phyloP scores from a whole-genome alignment of 2,888 invertebrate species.

The Rapana venosa region DNA sequence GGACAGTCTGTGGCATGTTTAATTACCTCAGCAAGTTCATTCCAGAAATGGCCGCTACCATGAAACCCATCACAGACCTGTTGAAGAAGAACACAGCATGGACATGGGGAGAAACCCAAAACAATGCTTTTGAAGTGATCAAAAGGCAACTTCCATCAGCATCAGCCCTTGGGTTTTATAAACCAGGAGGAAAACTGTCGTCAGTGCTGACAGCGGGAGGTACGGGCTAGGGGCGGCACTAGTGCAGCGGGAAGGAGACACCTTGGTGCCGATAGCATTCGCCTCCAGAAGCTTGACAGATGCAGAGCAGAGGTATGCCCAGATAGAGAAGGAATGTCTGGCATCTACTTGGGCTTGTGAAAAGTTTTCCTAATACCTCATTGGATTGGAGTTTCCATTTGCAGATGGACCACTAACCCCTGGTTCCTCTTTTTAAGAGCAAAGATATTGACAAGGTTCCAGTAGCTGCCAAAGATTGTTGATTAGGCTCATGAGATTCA shows the following conservation, averaged over 20 bases:
- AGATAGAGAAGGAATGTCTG: slow-evolving; percentile 37
- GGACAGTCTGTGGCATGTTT: slow-evolving; percentile 30
- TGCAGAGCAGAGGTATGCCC: slow-evolving; percentile 2
- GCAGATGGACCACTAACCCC: slow-evolving; percentile 33
- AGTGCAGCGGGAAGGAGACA: not conserved
- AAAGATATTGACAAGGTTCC: slow-evolving; percentile 14
- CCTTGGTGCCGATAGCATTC: slow-evolving; percentile 3
- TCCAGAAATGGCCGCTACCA: not conserved
- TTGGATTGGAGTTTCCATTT: slow-evolving; percentile 18
- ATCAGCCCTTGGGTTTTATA: slow-evolving; percentile 15
- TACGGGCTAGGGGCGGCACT: not conserved
- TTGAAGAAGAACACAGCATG: slow-evolving; percentile 11
- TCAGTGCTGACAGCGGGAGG: slow-evolving; percentile 8
- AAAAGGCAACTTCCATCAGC: not conserved
- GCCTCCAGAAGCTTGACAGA: not conserved
- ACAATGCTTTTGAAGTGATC: not conserved
- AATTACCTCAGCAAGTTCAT: slow-evolving; percentile 29
- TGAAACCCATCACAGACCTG: slow-evolving; percentile 28
- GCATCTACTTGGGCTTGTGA: slow-evolving; percentile 48
- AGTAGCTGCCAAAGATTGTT: slow-evolving; percentile 32
- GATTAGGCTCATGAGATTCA: slow-evolving; percentile 10
- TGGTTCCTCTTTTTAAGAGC: slow-evolving; percentile 16
- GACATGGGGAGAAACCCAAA: slow-evolving; percentile 7
- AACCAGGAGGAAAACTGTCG: not conserved
- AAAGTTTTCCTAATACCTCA: slow-evolving; percentile 23